Base-by-base conservation (phyloP, 2,888 invertebrate genomes). In the Sphaerophoria rueppellii region DNA sequence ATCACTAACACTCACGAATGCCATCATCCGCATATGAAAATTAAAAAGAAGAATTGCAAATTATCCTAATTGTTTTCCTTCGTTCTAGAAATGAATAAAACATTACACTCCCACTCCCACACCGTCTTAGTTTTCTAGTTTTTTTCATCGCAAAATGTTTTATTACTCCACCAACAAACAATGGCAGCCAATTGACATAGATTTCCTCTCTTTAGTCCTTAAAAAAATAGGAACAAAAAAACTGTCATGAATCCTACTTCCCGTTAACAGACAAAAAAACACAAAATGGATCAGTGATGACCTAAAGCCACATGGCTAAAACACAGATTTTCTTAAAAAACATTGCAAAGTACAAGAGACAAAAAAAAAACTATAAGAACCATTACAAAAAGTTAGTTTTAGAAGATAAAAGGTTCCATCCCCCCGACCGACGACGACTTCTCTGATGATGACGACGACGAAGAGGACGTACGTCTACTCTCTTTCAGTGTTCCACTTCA, bases 221-320 rank as follows among this genome's bases (percentile, higher is more conserved):
- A 78, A 24, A 24, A 24, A 24, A 24, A 24, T 24, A 24, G 2
- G 24, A 24, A 24, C 24, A 24, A 24, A 24, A 72, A 65, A 32
- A 52, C 73, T 69, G 55, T 48, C 63, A 67, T 58, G 55, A 74
- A 52, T 54, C 37, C 65, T 63, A n/a, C 43, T 24, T 40, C 63
- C 55, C n/a, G 32, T 9, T 7, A 32, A n/a, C 4, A 12, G 2
- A 35, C 69, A 54, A 67, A 37, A 37, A n/a, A 50, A 54, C 4
- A 46, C 2, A 34, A 48, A 82, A 63, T 74, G 40, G 40, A 74
- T 67, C 79, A 65, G 65, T 74, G 79, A 79, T 79, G 82, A 79
- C 82, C 82, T 75, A 79, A 79, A 79, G 79, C 79, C 82, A 83
- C 79, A 83, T 79, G 71, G 60, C 82, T 83, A 60, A 60, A 74